phyloP scores from a whole-genome alignment of 2,797 vertebrate genomes.

The Pangasius larnaudii region DNA sequence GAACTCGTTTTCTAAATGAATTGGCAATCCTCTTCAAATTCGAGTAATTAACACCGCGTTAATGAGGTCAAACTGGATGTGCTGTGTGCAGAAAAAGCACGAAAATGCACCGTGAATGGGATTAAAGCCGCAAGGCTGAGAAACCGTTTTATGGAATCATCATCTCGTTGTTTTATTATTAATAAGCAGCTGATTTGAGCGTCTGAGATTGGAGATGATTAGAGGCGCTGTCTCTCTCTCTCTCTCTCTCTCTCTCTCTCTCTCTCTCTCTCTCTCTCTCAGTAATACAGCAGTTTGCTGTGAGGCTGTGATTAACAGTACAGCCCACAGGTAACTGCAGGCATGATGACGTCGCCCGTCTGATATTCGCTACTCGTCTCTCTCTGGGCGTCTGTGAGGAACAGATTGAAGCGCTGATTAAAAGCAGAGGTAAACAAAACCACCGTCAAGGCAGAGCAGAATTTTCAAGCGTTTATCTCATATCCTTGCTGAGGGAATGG shows the following conservation, averaged over 20 bases:
- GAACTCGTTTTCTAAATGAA: neutral
- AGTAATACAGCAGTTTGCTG: neutral
- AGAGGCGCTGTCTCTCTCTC: neutral
- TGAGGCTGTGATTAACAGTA: slow-evolving; percentile 2
- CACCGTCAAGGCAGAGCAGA: neutral
- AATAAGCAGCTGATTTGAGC: neutral
- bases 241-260: neutral
- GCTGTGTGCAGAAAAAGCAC: neutral
- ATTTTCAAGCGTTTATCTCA: neutral
- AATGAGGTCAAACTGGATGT: neutral
- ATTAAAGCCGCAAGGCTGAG: neutral
- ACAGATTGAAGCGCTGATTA: slow-evolving; percentile 27
- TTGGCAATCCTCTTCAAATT: neutral
- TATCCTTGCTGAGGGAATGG: neutral
- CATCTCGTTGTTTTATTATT: neutral
- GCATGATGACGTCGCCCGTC: neutral
- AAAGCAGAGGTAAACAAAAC: slow-evolving; percentile 22
- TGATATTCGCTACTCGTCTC: slow-evolving; percentile 1
- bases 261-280: neutral
- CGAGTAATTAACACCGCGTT: neutral
- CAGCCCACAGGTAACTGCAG: neutral
- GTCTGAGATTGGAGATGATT: neutral
- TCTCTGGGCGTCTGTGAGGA: slow-evolving; percentile 8
- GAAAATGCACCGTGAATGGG: neutral
- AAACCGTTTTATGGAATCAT: neutral